A percentile compares a stretch with the other conserved stretches of the same genome.
Conservation (phyloP, 2,113 vertebrate genomes). For the Festucalex cinctus region DNA sequence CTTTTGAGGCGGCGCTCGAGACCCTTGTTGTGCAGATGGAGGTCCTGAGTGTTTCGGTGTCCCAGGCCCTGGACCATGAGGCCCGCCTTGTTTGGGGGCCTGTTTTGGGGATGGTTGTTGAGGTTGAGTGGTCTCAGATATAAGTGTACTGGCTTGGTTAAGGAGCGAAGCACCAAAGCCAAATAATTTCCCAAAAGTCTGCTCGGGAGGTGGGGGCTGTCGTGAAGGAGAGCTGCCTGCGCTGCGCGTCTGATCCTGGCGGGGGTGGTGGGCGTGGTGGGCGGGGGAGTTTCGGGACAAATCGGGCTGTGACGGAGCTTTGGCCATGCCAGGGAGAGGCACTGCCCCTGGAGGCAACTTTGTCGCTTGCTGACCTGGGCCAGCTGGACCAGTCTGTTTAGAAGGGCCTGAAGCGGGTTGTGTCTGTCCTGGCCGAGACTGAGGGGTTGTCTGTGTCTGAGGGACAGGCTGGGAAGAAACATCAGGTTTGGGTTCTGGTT, state of each 20-base stretch:
- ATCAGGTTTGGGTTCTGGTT: slow-evolving; percentile 65
- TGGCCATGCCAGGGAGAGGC: slow-evolving; percentile 71
- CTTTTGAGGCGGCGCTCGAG: slow-evolving; percentile 44
- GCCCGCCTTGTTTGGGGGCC: slow-evolving; percentile 82
- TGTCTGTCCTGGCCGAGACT: slow-evolving; percentile 38
- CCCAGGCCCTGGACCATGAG: slow-evolving; percentile 80
- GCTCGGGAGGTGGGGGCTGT: slow-evolving; percentile 83
- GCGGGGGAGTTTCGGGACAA: slow-evolving; percentile 76
- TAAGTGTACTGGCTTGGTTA: slow-evolving; percentile 94
- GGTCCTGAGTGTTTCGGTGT: slow-evolving; percentile 73
- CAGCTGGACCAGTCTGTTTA: slow-evolving; percentile 52
- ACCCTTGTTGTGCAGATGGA: slow-evolving; percentile 63
- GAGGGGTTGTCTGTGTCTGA: slow-evolving; percentile 43
- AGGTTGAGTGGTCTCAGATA: slow-evolving; percentile 83
- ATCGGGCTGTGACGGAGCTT: slow-evolving; percentile 80
- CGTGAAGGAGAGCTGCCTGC: slow-evolving; percentile 77
- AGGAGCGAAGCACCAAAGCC: slow-evolving; percentile 94
- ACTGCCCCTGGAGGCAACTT: slow-evolving; percentile 62
- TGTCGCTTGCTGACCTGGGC: slow-evolving; percentile 60
- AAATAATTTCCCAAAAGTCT: slow-evolving; percentile 91
- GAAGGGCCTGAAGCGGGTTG: slow-evolving; percentile 31
- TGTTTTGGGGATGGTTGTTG: slow-evolving; percentile 84
- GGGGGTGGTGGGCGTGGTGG: slow-evolving; percentile 74
- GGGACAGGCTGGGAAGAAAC: slow-evolving; percentile 44
- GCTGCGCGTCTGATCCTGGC: slow-evolving; percentile 81